Evolutionary conservation across 2,888 invertebrate genomes (phyloP), one percentile per base, ranked within the genome.

Genomic region (Eulithis prunata): DNA sequence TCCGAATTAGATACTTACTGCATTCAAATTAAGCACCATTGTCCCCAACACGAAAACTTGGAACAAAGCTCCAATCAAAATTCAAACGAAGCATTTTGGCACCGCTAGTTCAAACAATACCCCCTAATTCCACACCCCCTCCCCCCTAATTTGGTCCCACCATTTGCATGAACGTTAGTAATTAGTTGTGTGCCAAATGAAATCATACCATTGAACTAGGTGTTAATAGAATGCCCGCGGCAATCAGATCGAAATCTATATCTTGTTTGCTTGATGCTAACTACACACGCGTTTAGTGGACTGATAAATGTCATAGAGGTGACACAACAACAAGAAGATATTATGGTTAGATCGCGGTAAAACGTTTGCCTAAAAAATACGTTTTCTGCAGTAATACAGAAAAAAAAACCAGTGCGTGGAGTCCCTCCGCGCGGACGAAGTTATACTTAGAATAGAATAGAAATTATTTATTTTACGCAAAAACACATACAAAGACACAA

Each of bases 181-280:
- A 67, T 67, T 59, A 59, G 59, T 59, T 52, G 43, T 59, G 52
- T 63, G 55, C 56, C 62, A 59, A 68, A 67, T 53, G 36, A 57
- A 57, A 63, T 57, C 53, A 55, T 56, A 55, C 55, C 41, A 57
- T 60, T 67, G 46, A 61, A 64, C 67, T 60, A 63, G 57, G 54
- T 63, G 47, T 36, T 69, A 68, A 71, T 65, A 71, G 67, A 70
- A 71, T 64, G 64, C 68, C 66, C 53, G 53, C 57, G 66, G 79
- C 78, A 81, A 83, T 84, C 81, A 81, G 85, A 85, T 86, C 81
- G 80, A 83, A 81, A 85, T 86, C 85, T 82, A 77, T 83, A 80
- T 81, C 78, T 78, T 81, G 83, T 85, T 81, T 79, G 81, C 81
- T 81, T 77, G 80, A 74, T 77, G 77, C 79, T 84, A 82, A 83